Evolutionary conservation across 1,140 invertebrate genomes (phyloP).

Genomic region (Bursaphelenchus mucronatus): DNA sequence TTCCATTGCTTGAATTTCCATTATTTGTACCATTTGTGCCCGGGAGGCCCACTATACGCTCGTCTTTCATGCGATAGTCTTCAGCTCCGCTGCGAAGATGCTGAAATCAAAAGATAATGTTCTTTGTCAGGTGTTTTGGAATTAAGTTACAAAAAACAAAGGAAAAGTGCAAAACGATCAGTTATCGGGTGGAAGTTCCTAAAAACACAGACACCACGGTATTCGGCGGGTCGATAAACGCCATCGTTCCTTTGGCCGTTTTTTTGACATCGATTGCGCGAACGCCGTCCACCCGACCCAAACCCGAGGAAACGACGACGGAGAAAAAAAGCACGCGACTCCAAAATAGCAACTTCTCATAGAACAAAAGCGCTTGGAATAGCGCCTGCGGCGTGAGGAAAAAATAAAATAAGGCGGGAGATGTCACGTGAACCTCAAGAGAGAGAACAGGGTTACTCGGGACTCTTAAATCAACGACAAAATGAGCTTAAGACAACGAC

Average conservation of each 20-base stretch:
- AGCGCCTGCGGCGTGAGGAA: slow-evolving; percentile 10
- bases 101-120: slow-evolving; percentile 1
- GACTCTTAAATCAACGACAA: neutral
- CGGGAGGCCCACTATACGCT: slow-evolving; percentile 8
- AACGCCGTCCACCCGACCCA: neutral
- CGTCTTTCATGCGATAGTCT: slow-evolving; percentile 25
- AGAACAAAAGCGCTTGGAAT: slow-evolving; percentile 14
- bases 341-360: neutral
- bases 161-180: slow-evolving; percentile 5
- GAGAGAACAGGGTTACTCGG: slow-evolving; percentile 4
- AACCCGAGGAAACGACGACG: neutral
- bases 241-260: neutral
- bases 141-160: slow-evolving; percentile 13
- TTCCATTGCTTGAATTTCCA: slow-evolving; percentile 17
- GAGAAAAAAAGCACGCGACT: slow-evolving; percentile 9
- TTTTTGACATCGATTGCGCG: slow-evolving; percentile 3
- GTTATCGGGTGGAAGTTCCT: neutral
- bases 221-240: neutral
- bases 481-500: too few relatives aligned
- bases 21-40: slow-evolving; percentile 12
- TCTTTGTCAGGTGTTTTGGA: neutral
- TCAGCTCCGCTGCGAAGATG: slow-evolving; percentile 20
- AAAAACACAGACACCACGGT: neutral
- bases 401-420: neutral
- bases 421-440: slow-evolving; percentile 17